Evolutionary conservation across 2,113 vertebrate genomes (phyloP).

Genomic region (Chinchilla lanigera): DNA sequence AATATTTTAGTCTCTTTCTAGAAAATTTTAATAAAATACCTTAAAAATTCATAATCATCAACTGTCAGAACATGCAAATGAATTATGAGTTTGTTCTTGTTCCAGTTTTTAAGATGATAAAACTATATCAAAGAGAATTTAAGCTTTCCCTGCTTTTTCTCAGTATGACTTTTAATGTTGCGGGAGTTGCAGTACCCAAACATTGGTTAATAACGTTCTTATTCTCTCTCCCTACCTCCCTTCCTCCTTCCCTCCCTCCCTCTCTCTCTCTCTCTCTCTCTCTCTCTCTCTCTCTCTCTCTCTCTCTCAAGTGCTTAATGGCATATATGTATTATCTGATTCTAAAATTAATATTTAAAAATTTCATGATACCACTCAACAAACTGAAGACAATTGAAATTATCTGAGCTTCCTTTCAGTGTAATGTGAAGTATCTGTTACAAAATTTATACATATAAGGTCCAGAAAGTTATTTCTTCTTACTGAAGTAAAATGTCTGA

Average conservation of each 20-base stretch:
- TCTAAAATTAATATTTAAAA: constrained; percentile 63
- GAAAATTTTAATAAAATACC: constrained; percentile 51
- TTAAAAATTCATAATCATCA: constrained; percentile 5
- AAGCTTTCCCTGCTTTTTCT: constrained; percentile 40
- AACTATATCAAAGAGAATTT: constrained; percentile 42
- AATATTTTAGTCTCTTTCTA: constrained; percentile 51
- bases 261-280: not conserved
- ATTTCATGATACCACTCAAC: constrained; percentile 40
- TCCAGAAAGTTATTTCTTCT: constrained; percentile 65
- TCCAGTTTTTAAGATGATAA: constrained; percentile 51
- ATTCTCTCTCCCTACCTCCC: too few species aligned
- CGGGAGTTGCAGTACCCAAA: not conserved
- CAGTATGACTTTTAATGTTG: constrained; percentile 49
- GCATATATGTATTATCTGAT: constrained; percentile 39
- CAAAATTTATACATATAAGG: not conserved
- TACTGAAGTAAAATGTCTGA: constrained; percentile 48
- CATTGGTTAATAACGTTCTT: not conserved
- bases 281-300: not conserved
- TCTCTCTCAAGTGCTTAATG: constrained; percentile 24
- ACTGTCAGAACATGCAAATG: constrained; percentile 35
- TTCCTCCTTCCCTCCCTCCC: too few species aligned
- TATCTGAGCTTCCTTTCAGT: constrained; percentile 37
- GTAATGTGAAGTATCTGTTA: constrained; percentile 35
- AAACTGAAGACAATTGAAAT: constrained; percentile 43
- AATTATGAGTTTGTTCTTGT: constrained; percentile 52